These are phyloP conservation scores for Nettapus auritus DNA, from an alignment of 2,113 vertebrate genomes.

Conservation along the genomic window DNA sequence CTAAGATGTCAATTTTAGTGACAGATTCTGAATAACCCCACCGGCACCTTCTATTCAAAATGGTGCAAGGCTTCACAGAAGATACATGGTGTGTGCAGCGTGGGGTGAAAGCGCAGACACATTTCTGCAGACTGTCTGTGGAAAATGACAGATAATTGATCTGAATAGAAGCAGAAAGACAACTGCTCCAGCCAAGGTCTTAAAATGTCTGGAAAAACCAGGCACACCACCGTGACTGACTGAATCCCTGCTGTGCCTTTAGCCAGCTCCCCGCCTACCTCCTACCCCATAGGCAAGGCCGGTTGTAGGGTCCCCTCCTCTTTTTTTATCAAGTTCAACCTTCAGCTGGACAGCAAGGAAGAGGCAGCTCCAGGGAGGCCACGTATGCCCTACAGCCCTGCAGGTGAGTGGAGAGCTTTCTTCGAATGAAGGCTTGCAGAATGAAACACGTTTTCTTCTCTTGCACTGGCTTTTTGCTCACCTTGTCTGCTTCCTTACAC, in stretches of 20 bases:
- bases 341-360: neutral
- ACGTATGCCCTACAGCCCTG: fast-evolving
- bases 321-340: neutral
- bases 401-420: neutral
- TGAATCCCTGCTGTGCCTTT: neutral
- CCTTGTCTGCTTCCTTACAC: neutral
- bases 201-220: neutral
- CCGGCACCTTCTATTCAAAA: neutral
- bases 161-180: fast-evolving
- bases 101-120: neutral
- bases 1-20: neutral
- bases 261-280: neutral
- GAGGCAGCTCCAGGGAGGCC: neutral
- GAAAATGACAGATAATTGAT: neutral
- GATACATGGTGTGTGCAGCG: neutral
- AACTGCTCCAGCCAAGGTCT: neutral
- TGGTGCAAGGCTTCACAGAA: neutral
- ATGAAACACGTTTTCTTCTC: neutral
- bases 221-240: fast-evolving
- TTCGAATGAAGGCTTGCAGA: neutral
- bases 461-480: neutral
- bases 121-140: neutral
- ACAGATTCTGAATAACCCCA: neutral
- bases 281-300: neutral
- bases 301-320: neutral